Base-by-base conservation (phyloP, 2,113 vertebrate genomes). In the Ifrita kowaldi region DNA sequence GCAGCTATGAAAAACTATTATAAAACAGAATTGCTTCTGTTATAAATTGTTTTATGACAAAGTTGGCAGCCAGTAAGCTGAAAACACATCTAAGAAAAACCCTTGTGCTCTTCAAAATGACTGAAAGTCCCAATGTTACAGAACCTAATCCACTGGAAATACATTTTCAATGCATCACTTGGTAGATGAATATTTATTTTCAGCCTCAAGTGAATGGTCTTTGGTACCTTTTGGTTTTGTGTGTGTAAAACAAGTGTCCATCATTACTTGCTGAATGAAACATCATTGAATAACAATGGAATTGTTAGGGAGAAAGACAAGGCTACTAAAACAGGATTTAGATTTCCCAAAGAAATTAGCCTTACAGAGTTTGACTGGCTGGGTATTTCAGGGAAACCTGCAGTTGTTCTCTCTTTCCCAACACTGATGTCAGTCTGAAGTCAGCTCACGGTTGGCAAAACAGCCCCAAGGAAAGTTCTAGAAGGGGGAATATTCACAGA, bases 1-100 rank as follows among this genome's bases (percentile, higher is more conserved):
- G 49, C 20, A 88, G 60, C 77, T 84, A 70, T 84, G 57, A 88
- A 85, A 89, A 83, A 92, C 92, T 73, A 83, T 94, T 94, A 79
- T 62, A 76, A 95, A 97, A 55, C 57, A 78, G 71, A 93, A 95
- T 84, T 90, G 92, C 74, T 84, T 89, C 53, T 32, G 67, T 82
- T 87, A 74, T 86, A 78, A 92, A 95, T 94, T 87, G 93, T 60
- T 97, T 91, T 74, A 71, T 75, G 89, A 89, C 79, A 49, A 75
- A 68, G 87, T 35, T 88, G 42, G 75, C 86, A 84, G 64, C 81
- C n/a, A 46, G 53, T 30, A 76, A 84, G 44, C 52, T 65, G 83
- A 86, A 97, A 92, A 96, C 12, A 3, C 35, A 92, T 73, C 83
- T 42, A 47, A 87, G 84, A 87, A 79, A 90, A 93, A 83, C 73